These are phyloP conservation scores for Zaprionus ghesquierei DNA, from an alignment of 1,140 invertebrate species.

Conservation along the genomic window DNA sequence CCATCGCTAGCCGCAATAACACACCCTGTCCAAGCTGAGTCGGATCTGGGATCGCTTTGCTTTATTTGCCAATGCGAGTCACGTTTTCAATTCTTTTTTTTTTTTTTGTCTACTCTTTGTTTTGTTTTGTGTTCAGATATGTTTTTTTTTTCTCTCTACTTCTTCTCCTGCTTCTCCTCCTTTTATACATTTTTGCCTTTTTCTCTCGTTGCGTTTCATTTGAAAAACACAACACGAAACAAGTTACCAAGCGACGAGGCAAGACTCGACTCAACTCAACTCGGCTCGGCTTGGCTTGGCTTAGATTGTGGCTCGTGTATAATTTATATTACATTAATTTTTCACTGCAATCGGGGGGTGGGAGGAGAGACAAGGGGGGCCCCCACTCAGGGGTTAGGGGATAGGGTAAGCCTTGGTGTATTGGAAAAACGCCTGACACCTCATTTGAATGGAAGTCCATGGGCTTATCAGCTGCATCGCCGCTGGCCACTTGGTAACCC, in stretches of 20 bases:
- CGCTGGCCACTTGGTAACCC: slow-evolving; percentile 8
- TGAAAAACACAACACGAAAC: slow-evolving; percentile 50
- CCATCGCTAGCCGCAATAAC: slow-evolving; percentile 26
- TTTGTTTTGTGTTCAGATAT: slow-evolving; percentile 10
- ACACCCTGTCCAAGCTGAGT: slow-evolving; percentile 38
- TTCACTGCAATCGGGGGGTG: neutral
- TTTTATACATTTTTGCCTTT: slow-evolving; percentile 8
- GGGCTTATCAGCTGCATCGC: slow-evolving; percentile 48
- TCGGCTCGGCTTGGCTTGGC: slow-evolving; percentile 15
- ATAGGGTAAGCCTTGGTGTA: neutral
- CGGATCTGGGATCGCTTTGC: slow-evolving; percentile 49
- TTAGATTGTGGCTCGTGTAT: slow-evolving; percentile 46
- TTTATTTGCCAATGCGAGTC: slow-evolving; percentile 79
- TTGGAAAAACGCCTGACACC: slow-evolving; percentile 48
- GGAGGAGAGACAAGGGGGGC: neutral
- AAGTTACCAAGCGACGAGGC: slow-evolving; percentile 46
- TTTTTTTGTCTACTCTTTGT: neutral
- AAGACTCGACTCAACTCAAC: neutral
- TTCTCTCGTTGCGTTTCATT: slow-evolving; percentile 28
- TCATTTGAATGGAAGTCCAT: slow-evolving; percentile 58
- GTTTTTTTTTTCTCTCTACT: neutral
- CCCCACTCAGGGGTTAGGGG: neutral
- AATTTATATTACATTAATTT: slow-evolving; percentile 78
- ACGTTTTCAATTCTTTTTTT: slow-evolving; percentile 62
- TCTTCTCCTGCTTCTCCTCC: neutral